Percentiles rank a stretch among this genome's conserved stretches.
These are phyloP conservation scores for Poecilia velifera DNA, from an alignment of 2,797 vertebrate genomes.

Conservation along the genomic window DNA sequence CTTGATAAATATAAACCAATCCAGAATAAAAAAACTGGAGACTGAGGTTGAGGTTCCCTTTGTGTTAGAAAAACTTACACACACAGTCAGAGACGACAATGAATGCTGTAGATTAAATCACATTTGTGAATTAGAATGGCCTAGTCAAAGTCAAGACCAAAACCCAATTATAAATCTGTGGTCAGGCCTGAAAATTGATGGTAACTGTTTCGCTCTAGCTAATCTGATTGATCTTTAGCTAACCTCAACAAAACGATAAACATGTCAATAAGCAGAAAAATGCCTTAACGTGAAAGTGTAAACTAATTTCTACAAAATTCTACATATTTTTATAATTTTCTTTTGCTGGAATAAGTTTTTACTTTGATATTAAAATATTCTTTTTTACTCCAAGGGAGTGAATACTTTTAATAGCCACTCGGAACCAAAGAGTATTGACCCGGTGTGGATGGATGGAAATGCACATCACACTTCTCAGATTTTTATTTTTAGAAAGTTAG, in stretches of 20 bases:
- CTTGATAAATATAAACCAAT: neutral
- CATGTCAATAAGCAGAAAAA: neutral
- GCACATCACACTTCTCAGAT: neutral
- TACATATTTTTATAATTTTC: neutral
- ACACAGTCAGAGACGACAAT: neutral
- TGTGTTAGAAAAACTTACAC: neutral
- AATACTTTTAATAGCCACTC: neutral
- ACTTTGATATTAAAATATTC: neutral
- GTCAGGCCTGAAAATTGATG: neutral
- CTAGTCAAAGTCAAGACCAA: neutral
- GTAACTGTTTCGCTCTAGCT: neutral
- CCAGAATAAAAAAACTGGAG: neutral
- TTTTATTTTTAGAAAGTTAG: neutral
- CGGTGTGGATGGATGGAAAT: neutral
- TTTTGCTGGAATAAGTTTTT: neutral
- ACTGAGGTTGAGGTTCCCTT: neutral
- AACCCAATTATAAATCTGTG: neutral
- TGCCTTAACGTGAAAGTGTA: neutral
- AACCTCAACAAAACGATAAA: neutral
- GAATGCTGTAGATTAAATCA: neutral
- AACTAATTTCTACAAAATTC: neutral
- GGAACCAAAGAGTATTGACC: neutral
- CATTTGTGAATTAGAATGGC: neutral
- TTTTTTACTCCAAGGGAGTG: no score
- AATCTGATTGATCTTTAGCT: neutral